These are phyloP conservation scores for Rallus crepitans DNA, from an alignment of 2,797 vertebrate species.

Conservation along the genomic window DNA sequence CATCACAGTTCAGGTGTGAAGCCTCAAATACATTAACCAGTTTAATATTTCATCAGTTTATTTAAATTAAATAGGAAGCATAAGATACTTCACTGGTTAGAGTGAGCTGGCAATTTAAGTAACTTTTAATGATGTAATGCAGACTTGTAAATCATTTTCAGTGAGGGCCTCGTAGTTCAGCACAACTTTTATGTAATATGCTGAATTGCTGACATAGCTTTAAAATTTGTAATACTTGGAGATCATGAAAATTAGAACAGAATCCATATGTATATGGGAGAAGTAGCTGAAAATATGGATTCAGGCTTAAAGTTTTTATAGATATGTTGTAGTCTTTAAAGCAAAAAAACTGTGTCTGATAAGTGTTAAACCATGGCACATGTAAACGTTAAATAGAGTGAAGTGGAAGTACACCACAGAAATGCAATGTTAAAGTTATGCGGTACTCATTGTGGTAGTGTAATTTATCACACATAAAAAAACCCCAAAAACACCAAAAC, in stretches of 20 bases:
- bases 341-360: constrained; percentile 35
- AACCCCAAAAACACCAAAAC: too few species aligned
- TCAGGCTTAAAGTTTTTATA: constrained; percentile 12
- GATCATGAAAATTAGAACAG: constrained; percentile 60
- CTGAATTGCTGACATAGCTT: constrained; percentile 41
- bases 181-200: constrained; percentile 31
- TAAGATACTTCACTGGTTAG: neutral
- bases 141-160: constrained; percentile 38
- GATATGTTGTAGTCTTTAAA: neutral
- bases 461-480: neutral
- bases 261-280: neutral
- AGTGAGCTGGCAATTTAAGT: neutral
- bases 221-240: constrained; percentile 46
- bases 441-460: neutral
- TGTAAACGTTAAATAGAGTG: neutral
- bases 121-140: constrained; percentile 46
- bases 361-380: constrained; percentile 42
- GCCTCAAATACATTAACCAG: neutral
- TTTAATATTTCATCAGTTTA: neutral
- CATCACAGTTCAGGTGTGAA: constrained; percentile 52
- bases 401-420: constrained; percentile 47
- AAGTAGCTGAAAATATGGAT: constrained; percentile 48
- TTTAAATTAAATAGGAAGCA: constrained; percentile 26
- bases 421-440: neutral
- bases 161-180: constrained; percentile 28